Evolutionary conservation across 2,797 vertebrate species (phyloP), one percentile per base, ranked within the genome.

Genomic region (Nyctalus aviator): DNA sequence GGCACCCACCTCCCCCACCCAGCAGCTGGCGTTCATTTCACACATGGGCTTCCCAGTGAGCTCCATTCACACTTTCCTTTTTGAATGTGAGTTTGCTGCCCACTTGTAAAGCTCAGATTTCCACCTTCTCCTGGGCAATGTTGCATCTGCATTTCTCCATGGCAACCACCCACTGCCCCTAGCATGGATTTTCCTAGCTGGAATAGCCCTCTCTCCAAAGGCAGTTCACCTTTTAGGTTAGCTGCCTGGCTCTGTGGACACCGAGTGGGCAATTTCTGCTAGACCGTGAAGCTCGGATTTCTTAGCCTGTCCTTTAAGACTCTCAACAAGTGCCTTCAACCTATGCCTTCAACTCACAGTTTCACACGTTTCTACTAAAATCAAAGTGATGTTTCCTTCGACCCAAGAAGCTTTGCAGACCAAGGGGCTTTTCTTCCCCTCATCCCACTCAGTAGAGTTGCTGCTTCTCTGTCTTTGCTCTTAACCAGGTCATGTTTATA

Each of bases 81-180:
- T 93, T 75, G 48, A 84, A 88, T 64, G 41, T 88, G 91, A 94
- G 50, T 93, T 85, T 93, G 18, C 78, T 95, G 69, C 89, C 95
- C 92, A 84, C 55, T 59, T 84, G 85, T 78, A 79, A 86, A 88
- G n/a, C 50, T 30, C n/a, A 79, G 79, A 91, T 93, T 94, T 94
- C 8, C 55, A 88, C n/a, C 57, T 92, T 75, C 44, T 88, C 15
- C 0, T 55, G n/a, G 83, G 30, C 72, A 73, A 10, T 5, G 68
- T 9, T 88, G 59, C 48, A 12, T 18, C 23, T 68, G 15, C 10
- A 13, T 69, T 57, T 35, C 76, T 41, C 53, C 55, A 68, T 37
- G 62, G 81, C 73, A 76, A 21, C 8, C 20, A 46, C n/a, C 57
- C 53, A 83, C 76, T 35, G 32, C 27, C 81, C 48, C 32, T 32